These are phyloP conservation scores for Sinonovacula constricta DNA, from an alignment of 1,140 invertebrate species.

Conservation along the genomic window DNA sequence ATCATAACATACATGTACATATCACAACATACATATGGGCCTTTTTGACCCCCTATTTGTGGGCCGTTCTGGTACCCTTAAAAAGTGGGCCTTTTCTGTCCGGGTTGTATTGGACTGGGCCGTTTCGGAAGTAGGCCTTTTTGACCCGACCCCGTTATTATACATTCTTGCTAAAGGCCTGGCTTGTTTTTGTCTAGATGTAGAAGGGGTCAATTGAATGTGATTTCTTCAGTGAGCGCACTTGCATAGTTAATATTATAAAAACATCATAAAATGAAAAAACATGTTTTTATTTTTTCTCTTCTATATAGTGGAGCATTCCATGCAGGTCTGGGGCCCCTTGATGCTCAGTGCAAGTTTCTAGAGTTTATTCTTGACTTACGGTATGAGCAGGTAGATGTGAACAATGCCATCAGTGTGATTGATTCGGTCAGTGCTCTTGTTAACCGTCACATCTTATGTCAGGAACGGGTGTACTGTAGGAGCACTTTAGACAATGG, in stretches of 20 bases:
- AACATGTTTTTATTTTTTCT: conserved; percentile 3
- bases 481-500: conserved; percentile 76
- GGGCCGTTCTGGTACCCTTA: too few relatives aligned
- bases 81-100: too few relatives aligned
- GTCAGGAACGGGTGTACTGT: conserved; percentile 81
- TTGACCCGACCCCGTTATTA: too few relatives aligned
- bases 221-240: not conserved
- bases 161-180: not conserved
- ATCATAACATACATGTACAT: too few relatives aligned
- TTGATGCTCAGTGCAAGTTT: conserved; percentile 89
- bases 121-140: too few relatives aligned
- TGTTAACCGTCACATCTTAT: conserved; percentile 82
- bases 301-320: conserved; percentile 83
- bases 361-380: conserved; percentile 84
- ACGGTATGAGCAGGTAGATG: conserved; percentile 84
- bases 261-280: not conserved
- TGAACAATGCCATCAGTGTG: conserved; percentile 86
- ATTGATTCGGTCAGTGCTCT: conserved; percentile 85
- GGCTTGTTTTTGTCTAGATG: too few relatives aligned
- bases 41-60: too few relatives aligned
- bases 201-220: too few relatives aligned
- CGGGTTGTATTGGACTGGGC: too few relatives aligned
- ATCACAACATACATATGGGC: too few relatives aligned
- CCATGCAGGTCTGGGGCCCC: conserved; percentile 85
- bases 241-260: not conserved